Evolutionary conservation across 2,113 vertebrate species (phyloP).

Genomic region (Potamarius usumacintae): DNA sequence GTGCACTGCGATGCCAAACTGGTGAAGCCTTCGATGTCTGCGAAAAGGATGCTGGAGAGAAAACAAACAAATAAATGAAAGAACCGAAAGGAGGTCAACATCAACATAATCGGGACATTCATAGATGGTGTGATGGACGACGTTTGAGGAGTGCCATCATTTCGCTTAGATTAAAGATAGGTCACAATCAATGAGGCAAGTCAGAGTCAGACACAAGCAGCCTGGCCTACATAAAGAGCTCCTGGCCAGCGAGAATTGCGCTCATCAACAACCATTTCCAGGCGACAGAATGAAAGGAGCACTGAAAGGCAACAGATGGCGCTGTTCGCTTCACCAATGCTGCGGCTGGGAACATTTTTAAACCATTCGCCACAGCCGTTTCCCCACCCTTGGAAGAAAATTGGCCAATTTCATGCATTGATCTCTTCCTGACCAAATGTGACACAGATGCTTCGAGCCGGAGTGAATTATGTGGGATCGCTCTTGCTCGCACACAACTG

Average conservation of each 20-base stretch:
- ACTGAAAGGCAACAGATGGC: conserved; percentile 59
- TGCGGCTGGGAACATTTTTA: conserved; percentile 14
- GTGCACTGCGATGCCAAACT: conserved; percentile 97
- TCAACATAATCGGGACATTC: conserved; percentile 42
- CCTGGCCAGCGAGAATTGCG: conserved; percentile 11
- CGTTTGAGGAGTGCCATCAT: conserved; percentile 54
- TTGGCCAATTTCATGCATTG: conserved; percentile 44
- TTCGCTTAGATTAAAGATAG: conserved; percentile 56
- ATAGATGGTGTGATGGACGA: conserved; percentile 32
- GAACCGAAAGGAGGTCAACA: conserved; percentile 51
- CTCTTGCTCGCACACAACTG: neutral
- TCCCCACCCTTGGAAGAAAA: conserved; percentile 21
- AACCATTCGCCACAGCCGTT: conserved; percentile 27
- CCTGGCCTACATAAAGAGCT: conserved; percentile 56
- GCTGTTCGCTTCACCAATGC: conserved; percentile 52
- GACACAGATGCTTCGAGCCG: conserved; percentile 37
- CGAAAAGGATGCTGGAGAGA: conserved; percentile 88
- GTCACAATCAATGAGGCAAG: conserved; percentile 43
- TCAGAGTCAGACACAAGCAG: conserved; percentile 44
- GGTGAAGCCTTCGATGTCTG: conserved; percentile 96
- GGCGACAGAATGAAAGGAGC: conserved; percentile 62
- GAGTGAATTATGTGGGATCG: neutral
- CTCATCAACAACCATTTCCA: conserved; percentile 59
- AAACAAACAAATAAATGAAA: conserved; percentile 44
- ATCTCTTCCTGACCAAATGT: conserved; percentile 46